A percentile compares a stretch with the other conserved stretches of the same genome.
phyloP scores from a whole-genome alignment of 35 echinoderm and acorn worm genomes.

The Amphiura filiformis region DNA sequence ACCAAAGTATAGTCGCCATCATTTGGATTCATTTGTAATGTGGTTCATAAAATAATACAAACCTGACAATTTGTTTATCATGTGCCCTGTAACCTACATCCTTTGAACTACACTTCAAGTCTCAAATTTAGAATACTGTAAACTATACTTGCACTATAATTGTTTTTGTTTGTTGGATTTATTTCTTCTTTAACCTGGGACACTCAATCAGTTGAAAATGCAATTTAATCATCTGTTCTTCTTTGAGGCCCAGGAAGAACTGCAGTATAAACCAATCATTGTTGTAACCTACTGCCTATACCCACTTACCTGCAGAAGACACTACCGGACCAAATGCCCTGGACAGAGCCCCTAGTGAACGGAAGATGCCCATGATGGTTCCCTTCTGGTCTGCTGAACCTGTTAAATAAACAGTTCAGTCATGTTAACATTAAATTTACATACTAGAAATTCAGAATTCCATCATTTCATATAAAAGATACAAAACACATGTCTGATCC shows the following conservation, averaged over 20 bases:
- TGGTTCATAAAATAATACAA: not conserved
- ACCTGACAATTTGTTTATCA: not conserved
- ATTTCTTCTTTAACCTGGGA: no score
- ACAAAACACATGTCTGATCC: no score
- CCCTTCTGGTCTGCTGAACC: constrained; percentile 95
- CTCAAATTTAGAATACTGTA: not conserved
- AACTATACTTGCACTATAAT: not conserved
- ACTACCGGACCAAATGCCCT: constrained; percentile 81
- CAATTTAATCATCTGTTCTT: no score
- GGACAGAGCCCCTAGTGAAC: constrained; percentile 85
- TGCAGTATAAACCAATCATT: not conserved
- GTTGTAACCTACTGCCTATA: not conserved
- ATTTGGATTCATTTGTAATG: not conserved
- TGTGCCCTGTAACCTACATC: not conserved
- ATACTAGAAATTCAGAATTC: no score
- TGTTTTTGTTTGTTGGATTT: not conserved
- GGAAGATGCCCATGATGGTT: constrained; percentile 95
- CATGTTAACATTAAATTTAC: no score
- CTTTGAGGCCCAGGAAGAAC: no score
- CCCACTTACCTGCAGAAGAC: constrained; percentile 70
- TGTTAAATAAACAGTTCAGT: no score
- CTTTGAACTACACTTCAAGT: not conserved
- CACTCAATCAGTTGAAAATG: no score
- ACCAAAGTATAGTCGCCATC: no score
- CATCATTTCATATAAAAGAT: no score